phyloP scores from a whole-genome alignment of 2,797 vertebrate species.

The Bradypodion ventrale region DNA sequence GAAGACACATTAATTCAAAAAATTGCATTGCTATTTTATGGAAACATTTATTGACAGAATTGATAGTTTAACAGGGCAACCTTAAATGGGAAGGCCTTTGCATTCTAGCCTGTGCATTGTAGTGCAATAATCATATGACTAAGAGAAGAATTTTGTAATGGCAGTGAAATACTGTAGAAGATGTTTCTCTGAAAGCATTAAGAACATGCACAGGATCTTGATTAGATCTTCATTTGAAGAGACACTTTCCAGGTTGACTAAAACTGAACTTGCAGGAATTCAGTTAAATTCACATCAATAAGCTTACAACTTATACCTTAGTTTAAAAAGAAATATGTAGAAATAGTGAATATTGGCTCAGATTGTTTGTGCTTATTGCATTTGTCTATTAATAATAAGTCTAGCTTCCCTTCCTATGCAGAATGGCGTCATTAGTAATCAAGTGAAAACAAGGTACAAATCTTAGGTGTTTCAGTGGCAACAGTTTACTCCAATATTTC shows the following conservation, averaged over 20 bases:
- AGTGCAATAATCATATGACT: constrained; percentile 25
- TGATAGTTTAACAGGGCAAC: constrained; percentile 36
- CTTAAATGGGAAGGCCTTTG: constrained; percentile 23
- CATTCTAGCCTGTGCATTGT: constrained; percentile 38
- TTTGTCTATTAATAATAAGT: neutral
- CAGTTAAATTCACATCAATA: neutral
- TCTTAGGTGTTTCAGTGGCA: neutral
- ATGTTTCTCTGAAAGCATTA: neutral
- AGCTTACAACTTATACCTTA: neutral
- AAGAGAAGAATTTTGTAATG: neutral
- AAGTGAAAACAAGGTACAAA: neutral
- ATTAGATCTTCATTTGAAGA: neutral
- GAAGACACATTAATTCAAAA: constrained; percentile 60
- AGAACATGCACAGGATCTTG: too few species aligned
- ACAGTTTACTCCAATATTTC: too few species aligned
- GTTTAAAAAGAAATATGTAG: neutral
- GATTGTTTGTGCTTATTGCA: neutral
- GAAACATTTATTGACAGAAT: constrained; percentile 44
- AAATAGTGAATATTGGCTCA: neutral
- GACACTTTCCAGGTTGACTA: neutral
- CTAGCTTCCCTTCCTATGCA: neutral
- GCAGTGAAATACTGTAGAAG: neutral
- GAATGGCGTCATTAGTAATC: neutral
- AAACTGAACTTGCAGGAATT: neutral
- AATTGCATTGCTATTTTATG: constrained; percentile 57